Conservation (phyloP, 2,113 vertebrate species). For the Myiopsitta monachus region DNA sequence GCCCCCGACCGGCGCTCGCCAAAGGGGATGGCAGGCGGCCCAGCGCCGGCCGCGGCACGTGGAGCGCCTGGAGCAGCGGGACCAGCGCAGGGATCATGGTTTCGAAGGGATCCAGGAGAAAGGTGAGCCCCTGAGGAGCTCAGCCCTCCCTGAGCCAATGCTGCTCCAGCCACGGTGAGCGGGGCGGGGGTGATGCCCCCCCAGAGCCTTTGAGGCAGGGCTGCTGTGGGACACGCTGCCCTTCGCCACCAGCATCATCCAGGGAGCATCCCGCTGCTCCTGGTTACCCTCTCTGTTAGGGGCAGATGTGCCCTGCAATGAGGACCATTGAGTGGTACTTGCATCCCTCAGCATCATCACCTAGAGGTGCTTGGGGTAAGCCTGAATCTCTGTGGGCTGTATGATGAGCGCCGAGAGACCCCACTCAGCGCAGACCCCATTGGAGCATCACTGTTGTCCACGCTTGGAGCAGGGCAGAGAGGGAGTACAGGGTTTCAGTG, state of each 20-base stretch:
- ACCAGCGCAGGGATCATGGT: neutral
- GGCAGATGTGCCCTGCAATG: rapidly evolving
- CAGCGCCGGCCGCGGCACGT: neutral
- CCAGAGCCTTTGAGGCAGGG: rapidly evolving
- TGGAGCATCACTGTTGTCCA: neutral
- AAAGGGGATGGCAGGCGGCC: conserved; percentile 1
- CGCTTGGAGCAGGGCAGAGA: neutral
- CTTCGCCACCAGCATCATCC: rapidly evolving
- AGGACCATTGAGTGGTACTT: neutral
- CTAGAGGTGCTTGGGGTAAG: neutral
- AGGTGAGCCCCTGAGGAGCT: neutral
- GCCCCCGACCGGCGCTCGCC: neutral
- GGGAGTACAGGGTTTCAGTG: neutral
- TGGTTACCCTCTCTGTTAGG: rapidly evolving
- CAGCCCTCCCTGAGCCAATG: neutral
- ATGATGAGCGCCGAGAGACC: neutral
- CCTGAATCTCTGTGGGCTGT: neutral
- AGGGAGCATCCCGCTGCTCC: neutral
- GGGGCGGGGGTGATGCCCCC: rapidly evolving
- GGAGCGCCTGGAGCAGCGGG: neutral
- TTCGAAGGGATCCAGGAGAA: neutral
- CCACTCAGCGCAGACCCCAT: rapidly evolving
- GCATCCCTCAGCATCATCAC: rapidly evolving
- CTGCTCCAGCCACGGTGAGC: neutral
- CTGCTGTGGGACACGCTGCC: neutral